Conservation (phyloP, 2,888 invertebrate species). For the Anorthoa munda region DNA sequence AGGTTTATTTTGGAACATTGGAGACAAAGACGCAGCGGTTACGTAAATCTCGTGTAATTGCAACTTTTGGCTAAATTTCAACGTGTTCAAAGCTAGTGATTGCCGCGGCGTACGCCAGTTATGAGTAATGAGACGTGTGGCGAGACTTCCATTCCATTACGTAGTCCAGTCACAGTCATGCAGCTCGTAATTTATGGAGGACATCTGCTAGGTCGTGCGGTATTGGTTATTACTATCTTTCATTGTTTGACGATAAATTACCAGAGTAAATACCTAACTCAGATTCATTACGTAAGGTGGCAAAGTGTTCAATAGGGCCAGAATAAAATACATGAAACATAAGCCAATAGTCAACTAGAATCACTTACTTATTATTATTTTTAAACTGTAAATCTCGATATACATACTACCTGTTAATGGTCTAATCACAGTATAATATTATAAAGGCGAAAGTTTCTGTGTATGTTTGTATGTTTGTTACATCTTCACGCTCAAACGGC, state of each 20-base stretch:
- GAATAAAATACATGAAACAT: neutral
- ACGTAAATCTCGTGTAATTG: conserved; percentile 13
- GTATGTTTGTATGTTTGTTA: too few relatives aligned
- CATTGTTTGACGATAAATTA: conserved; percentile 16
- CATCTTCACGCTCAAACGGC: too few relatives aligned
- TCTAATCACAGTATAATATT: too few relatives aligned
- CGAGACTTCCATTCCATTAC: conserved; percentile 9
- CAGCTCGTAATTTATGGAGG: conserved; percentile 18
- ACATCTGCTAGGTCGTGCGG: conserved; percentile 1
- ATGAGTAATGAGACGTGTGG: neutral
- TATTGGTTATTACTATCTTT: neutral
- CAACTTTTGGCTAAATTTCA: conserved; percentile 39
- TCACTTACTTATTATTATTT: too few relatives aligned
- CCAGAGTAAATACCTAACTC: neutral
- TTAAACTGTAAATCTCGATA: too few relatives aligned
- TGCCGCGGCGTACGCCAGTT: neutral
- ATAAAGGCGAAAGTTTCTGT: too few relatives aligned
- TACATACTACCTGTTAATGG: too few relatives aligned
- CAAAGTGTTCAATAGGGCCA: neutral
- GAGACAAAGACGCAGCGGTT: neutral
- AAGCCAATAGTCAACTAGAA: too few relatives aligned
- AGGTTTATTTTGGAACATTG: neutral
- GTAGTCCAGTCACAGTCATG: conserved; percentile 2
- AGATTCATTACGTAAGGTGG: neutral
- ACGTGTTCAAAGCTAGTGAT: conserved; percentile 16